These are phyloP conservation scores for Rhaphigaster nebulosa DNA, from an alignment of 2,888 invertebrate genomes.

Conservation along the genomic window DNA sequence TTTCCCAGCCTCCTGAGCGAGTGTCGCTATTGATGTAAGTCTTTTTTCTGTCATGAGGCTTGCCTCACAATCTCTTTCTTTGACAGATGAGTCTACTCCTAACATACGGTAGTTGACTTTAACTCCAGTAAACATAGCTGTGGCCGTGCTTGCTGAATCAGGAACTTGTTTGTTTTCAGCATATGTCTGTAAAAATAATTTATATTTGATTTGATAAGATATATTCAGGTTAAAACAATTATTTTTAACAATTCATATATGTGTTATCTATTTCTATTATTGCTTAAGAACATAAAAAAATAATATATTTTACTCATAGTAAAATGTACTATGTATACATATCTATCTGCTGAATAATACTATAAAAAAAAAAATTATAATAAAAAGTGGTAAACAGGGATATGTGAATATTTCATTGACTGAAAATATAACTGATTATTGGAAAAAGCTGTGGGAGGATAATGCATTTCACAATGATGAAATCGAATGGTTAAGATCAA, in stretches of 20 bases:
- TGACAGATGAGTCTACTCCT: conserved; percentile 81
- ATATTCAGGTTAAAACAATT: neutral
- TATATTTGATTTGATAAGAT: neutral
- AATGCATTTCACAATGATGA: no score
- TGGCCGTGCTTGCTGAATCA: conserved; percentile 91
- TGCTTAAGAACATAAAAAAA: neutral
- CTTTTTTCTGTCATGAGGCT: conserved; percentile 74
- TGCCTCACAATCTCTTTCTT: conserved; percentile 76
- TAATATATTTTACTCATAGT: neutral
- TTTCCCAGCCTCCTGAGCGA: conserved; percentile 83
- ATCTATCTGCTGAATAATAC: neutral
- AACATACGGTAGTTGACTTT: conserved; percentile 85
- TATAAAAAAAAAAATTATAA: no score
- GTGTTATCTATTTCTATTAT: no score
- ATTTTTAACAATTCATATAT: neutral
- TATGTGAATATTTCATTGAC: no score
- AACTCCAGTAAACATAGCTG: conserved; percentile 86
- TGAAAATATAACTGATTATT: no score
- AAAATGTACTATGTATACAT: neutral
- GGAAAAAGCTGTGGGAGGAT: no score
- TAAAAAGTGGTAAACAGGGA: no score
- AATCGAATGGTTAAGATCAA: no score
- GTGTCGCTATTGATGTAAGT: conserved; percentile 77
- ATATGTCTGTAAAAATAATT: conserved; percentile 78
- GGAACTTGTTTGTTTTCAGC: conserved; percentile 88